Base-by-base conservation (phyloP, 2,888 invertebrate species). In the Dorcus hopei region DNA sequence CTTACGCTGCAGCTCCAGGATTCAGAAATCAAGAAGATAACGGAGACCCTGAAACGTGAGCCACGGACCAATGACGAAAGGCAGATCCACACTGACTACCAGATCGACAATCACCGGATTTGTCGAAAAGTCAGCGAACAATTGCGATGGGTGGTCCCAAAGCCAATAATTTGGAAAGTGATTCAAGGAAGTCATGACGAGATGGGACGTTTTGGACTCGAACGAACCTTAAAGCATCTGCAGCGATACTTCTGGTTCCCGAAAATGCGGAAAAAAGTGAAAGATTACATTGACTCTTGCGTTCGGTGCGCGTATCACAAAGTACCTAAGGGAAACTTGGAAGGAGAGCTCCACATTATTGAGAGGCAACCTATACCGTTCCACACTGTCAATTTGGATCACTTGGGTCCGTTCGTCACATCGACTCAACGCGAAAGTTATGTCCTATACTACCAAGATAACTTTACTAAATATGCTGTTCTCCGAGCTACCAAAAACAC, bases 391-490 rank as follows among this genome's bases (percentile, higher is more conserved):
- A 11, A 49, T 33, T 11, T 49, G 33, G 49, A 49, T 7, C 49
- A 49, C 11, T 33, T 49, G 26, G 49, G 49, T 26, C 49, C 49
- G 9, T 49, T 49, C 59, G 67, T 69, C 6, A 70, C 63, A n/a
- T 73, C 69, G 42, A 9, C 9, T 23, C 5, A 42, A 42, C n/a
- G 26, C 3, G 42, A 52, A 7, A 5, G n/a, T 9, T 14, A 77
- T 41, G 50, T 78, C n/a, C 52, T 79, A n/a, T 71, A 67, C 1
- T 56, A 70, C 3, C 69, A 78, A 0, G 77, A 77, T 52, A 74
- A 65, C 0, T 77, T 78, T 43, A 75, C 74, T 0, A 77, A 77
- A 56, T 76, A 66, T 59, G 57, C 69, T 0, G 59, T 76, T 14
- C 49, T 75, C 2, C 70, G 68, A 54, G 58, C 74, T 0, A 71